Evolutionary conservation across 2,888 invertebrate species (phyloP).

Genomic region (Glyphotaelius pellucidus): DNA sequence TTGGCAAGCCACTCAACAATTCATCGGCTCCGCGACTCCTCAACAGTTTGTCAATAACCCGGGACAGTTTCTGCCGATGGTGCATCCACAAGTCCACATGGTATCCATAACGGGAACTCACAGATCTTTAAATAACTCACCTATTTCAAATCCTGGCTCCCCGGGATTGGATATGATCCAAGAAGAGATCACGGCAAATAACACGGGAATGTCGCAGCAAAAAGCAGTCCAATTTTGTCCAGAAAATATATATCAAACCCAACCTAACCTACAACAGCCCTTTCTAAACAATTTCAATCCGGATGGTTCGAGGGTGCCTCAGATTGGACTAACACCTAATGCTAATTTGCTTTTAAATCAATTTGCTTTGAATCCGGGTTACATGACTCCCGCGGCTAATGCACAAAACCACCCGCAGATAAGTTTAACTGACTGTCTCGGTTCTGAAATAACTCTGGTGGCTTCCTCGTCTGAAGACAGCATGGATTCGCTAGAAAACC

Average conservation of each 20-base stretch:
- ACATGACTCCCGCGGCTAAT: conserved; percentile 58
- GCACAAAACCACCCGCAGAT: conserved; percentile 86
- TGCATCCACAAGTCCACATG: conserved; percentile 73
- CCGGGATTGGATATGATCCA: conserved; percentile 88
- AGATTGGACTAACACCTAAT: conserved; percentile 57
- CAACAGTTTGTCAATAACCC: conserved; percentile 67
- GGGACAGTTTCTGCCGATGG: conserved; percentile 71
- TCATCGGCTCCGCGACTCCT: conserved; percentile 40
- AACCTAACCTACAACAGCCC: conserved; percentile 39
- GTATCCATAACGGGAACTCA: conserved; percentile 72
- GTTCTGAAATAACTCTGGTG: conserved; percentile 88
- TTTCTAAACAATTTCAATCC: conserved; percentile 53
- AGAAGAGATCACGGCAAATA: conserved; percentile 80
- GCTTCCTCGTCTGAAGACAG: conserved; percentile 87
- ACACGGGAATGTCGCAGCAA: neutral
- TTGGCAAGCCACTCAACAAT: conserved; percentile 60
- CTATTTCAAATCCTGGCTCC: conserved; percentile 81
- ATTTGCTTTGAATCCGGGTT: conserved; percentile 52
- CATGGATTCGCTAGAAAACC: conserved; percentile 83
- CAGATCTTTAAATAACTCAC: conserved; percentile 79
- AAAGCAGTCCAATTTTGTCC: conserved; percentile 47
- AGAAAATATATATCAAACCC: conserved; percentile 29
- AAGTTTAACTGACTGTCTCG: conserved; percentile 93
- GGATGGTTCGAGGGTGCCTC: conserved; percentile 51
- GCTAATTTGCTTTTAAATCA: conserved; percentile 48